A percentile compares a stretch with the other conserved stretches of the same genome.
phyloP scores from a whole-genome alignment of 2,113 vertebrate species.

The Ailurus styani region DNA sequence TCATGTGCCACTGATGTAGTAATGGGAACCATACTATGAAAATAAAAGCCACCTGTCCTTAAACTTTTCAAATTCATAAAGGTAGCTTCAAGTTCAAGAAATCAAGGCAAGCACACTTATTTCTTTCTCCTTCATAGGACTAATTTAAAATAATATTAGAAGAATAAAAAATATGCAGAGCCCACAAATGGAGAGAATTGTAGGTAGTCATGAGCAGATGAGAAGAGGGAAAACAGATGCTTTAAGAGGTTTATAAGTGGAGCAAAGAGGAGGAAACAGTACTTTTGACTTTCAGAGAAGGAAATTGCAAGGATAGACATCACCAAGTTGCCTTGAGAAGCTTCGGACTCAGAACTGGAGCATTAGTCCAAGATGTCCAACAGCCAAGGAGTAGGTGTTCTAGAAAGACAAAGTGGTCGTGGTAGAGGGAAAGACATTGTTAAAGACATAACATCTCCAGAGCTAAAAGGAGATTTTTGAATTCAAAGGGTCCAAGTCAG shows the following conservation, averaged over 20 bases:
- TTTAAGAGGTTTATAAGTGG: background rate
- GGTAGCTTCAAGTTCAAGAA: background rate
- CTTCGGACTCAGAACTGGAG: background rate
- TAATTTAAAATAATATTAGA: conserved; percentile 8
- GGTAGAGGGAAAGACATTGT: background rate
- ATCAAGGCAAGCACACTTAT: background rate
- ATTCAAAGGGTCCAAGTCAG: background rate
- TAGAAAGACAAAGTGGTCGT: conserved; percentile 17
- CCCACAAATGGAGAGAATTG: background rate
- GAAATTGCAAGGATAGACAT: background rate
- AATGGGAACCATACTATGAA: background rate
- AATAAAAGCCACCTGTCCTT: background rate
- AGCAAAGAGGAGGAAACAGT: background rate
- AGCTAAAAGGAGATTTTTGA: background rate
- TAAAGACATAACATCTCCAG: background rate
- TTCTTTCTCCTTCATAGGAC: background rate
- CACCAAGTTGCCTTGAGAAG: background rate
- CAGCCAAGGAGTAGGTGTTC: background rate
- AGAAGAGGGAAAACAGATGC: background rate
- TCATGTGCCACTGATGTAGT: background rate
- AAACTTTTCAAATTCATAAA: background rate
- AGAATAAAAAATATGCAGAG: background rate
- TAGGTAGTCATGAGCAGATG: background rate
- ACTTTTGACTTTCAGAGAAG: background rate
- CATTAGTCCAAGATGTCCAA: background rate